phyloP scores from a whole-genome alignment of 2,113 vertebrate genomes.

The Syngnathus scovelli region DNA sequence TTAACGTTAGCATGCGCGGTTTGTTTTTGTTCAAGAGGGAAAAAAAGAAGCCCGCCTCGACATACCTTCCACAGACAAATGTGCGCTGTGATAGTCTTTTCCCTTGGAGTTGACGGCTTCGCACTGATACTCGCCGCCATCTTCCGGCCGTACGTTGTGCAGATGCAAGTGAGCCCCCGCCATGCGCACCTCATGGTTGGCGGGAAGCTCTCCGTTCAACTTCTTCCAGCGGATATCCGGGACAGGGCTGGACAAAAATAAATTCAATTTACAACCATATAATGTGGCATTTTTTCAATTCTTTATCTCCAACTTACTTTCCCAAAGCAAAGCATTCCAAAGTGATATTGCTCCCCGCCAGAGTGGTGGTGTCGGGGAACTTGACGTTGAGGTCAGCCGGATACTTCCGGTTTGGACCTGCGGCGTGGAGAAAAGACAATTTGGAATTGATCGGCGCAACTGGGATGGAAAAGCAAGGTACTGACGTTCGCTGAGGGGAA shows the following conservation, averaged over 20 bases:
- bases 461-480: constrained; percentile 29
- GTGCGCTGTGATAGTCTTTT: constrained; percentile 82
- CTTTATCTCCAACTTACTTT: constrained; percentile 80
- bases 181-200: constrained; percentile 79
- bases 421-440: constrained; percentile 24
- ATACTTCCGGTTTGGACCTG: constrained; percentile 83
- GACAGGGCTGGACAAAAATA: constrained; percentile 76
- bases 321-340: constrained; percentile 97
- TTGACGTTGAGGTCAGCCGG: constrained; percentile 91
- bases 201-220: constrained; percentile 78
- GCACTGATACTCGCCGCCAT: constrained; percentile 85
- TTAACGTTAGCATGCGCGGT: too few species aligned
- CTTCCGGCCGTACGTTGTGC: constrained; percentile 85
- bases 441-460: background rate
- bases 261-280: background rate
- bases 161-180: constrained; percentile 85
- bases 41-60: too few species aligned
- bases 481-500: constrained; percentile 85
- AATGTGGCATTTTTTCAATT: too few species aligned
- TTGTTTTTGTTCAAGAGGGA: too few species aligned
- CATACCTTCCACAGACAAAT: constrained; percentile 84
- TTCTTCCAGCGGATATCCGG: constrained; percentile 89
- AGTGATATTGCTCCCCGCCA: constrained; percentile 89
- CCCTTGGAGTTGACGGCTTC: constrained; percentile 88
- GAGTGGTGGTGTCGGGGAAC: constrained; percentile 80